phyloP scores from a whole-genome alignment of 1,140 invertebrate genomes.

The Drosophila kepulauana region DNA sequence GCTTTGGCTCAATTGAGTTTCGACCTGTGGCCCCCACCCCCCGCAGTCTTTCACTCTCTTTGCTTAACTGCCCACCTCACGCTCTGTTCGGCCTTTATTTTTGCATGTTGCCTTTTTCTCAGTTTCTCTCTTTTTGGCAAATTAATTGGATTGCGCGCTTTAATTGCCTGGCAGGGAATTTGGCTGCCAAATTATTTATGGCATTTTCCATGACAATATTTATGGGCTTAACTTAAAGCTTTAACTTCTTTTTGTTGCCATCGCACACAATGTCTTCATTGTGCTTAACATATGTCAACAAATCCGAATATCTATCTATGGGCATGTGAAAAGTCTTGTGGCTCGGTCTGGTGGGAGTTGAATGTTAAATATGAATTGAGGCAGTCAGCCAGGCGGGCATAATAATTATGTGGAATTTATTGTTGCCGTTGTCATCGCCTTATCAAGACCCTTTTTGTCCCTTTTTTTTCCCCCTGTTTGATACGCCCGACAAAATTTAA shows the following conservation, averaged over 20 bases:
- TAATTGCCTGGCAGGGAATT: constrained; percentile 60
- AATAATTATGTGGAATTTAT: constrained; percentile 48
- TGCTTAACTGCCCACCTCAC: neutral
- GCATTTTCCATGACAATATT: constrained; percentile 33
- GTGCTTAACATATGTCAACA: constrained; percentile 22
- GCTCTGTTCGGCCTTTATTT: neutral
- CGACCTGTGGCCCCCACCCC: constrained; percentile 21
- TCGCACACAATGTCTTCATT: neutral
- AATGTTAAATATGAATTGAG: constrained; percentile 40
- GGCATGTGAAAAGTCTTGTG: constrained; percentile 1
- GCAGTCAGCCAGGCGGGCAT: constrained; percentile 20
- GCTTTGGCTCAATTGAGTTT: constrained; percentile 61
- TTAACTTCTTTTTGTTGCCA: constrained; percentile 15
- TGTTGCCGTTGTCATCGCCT: constrained; percentile 24
- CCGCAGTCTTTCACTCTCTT: neutral
- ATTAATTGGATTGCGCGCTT: constrained; percentile 68
- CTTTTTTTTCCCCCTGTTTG: constrained; percentile 1
- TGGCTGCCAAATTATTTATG: constrained; percentile 59
- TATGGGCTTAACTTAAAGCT: constrained; percentile 12
- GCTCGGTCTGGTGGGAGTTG: neutral
- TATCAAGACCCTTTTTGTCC: constrained; percentile 29
- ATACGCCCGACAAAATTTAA: constrained; percentile 22
- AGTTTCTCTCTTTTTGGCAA: constrained; percentile 37
- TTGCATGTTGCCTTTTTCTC: constrained; percentile 8
- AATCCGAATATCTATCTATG: neutral